Evolutionary conservation across 2,888 invertebrate species (phyloP), one percentile per base, ranked within the genome.

Genomic region (Cheilosia vulpina): DNA sequence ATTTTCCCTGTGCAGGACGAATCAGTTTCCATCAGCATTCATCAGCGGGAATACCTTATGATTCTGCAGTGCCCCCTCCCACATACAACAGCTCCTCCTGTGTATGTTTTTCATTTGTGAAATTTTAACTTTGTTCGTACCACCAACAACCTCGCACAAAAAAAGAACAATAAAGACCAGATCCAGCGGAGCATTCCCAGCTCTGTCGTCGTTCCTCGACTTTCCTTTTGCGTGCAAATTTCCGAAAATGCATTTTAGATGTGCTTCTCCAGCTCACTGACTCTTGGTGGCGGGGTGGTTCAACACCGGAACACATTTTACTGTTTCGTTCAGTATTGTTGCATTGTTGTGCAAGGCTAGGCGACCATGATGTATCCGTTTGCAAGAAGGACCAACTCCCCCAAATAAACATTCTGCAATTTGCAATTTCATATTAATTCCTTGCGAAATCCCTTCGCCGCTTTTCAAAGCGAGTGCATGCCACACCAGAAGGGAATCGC

Each of bases 391-490:
- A 69, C 62, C 69, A 78, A 78, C 52, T 52, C 52, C 45, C 19
- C 19, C 69, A 53, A 62, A 57, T 78, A 78, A 78, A 77, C 77
- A 69, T 57, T 62, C 62, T 31, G 45, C 77, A 72, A 79, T 66
- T 79, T 79, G 38, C 77, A 72, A 79, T 72, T 79, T 79, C 79
- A 66, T 79, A 79, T 73, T 72, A 79, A 72, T 73, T 72, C 65
- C 63, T 78, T 63, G 55, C 17, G 72, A 73, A 73, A 66, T 72
- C 72, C 63, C 45, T 65, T 65, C 11, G 50, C 38, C 17, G 43
- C 24, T 38, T 17, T 69, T 38, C 45, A 60, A 15, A 58, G 6
- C 6, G 31, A 47, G 58, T 21, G 15, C 21, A 3, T 2, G 43
- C 21, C 11, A 13, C 52, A 21, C 15, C 9, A 6, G 15, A 24